These are phyloP conservation scores for Panopea generosa DNA, from an alignment of 2,888 invertebrate species.

Conservation along the genomic window DNA sequence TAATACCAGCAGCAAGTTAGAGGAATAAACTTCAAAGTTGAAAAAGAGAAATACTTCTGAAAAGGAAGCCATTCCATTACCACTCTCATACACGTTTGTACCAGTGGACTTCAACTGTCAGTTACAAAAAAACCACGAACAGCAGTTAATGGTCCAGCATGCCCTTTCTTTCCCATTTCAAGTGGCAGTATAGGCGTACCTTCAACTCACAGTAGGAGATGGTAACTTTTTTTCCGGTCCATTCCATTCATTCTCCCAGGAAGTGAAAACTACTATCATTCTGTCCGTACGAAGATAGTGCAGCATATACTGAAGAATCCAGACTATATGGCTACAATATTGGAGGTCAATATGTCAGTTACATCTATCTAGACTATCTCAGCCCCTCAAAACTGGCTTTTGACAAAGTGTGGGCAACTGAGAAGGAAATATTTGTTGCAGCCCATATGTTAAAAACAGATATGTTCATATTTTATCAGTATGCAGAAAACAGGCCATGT, in stretches of 20 bases:
- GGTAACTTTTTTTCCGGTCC: constrained; percentile 41
- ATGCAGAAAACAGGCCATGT: background rate
- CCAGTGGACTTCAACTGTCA: constrained; percentile 7
- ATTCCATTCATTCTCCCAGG: constrained; percentile 31
- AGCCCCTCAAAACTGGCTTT: background rate
- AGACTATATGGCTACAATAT: background rate
- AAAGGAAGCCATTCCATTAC: too few species aligned
- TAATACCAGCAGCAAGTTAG: too few species aligned
- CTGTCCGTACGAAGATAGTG: background rate
- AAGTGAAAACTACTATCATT: constrained; percentile 14
- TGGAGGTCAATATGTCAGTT: background rate
- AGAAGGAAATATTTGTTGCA: constrained; percentile 19
- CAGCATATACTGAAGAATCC: constrained; percentile 17
- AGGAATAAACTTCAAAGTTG: too few species aligned
- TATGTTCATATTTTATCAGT: constrained; percentile 14
- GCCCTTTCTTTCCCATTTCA: background rate
- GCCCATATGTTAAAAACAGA: constrained; percentile 17
- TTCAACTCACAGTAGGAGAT: constrained; percentile 18
- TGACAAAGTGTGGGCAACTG: constrained; percentile 14
- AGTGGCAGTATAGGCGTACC: constrained; percentile 1
- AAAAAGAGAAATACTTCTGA: too few species aligned
- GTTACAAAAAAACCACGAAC: background rate
- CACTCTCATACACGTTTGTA: background rate
- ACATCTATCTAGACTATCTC: too few species aligned
- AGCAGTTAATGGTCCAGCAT: background rate